Evolutionary conservation across 2,797 vertebrate species (phyloP).

Genomic region (Anabacerthia variegaticeps): DNA sequence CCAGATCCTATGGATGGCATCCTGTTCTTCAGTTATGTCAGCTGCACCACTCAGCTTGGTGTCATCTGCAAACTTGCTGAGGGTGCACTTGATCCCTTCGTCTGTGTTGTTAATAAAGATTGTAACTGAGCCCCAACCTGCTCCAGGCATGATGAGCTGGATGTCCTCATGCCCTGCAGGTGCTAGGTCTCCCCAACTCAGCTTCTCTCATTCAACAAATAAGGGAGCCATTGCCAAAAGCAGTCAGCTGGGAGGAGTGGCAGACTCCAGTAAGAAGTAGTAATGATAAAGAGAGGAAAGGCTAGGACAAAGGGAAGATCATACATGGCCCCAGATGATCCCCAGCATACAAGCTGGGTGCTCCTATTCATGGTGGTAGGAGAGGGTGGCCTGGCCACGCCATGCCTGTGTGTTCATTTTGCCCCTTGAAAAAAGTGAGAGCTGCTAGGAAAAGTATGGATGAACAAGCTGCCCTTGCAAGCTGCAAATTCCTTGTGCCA

Average conservation of each 20-base stretch:
- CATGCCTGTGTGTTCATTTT: neutral
- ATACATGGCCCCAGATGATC: neutral
- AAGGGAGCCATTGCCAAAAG: neutral
- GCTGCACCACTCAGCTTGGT: neutral
- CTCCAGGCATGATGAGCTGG: neutral
- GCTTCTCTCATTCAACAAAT: neutral
- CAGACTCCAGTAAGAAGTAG: neutral
- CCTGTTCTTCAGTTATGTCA: neutral
- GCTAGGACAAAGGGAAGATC: neutral
- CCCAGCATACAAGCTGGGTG: neutral
- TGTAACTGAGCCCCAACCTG: neutral
- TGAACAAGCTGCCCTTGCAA: neutral
- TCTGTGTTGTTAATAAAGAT: neutral
- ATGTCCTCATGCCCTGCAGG: neutral
- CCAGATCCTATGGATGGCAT: neutral
- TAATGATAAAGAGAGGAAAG: neutral
- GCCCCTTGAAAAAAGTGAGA: neutral
- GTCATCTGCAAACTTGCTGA: neutral
- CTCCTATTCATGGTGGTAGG: neutral
- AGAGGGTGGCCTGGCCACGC: neutral
- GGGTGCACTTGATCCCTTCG: neutral
- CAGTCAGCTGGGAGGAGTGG: neutral
- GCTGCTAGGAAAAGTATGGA: neutral
- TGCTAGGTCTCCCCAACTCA: neutral
- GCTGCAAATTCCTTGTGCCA: neutral